These are phyloP conservation scores for Molorchus minor DNA, from an alignment of 2,888 invertebrate genomes.

Conservation along the genomic window DNA sequence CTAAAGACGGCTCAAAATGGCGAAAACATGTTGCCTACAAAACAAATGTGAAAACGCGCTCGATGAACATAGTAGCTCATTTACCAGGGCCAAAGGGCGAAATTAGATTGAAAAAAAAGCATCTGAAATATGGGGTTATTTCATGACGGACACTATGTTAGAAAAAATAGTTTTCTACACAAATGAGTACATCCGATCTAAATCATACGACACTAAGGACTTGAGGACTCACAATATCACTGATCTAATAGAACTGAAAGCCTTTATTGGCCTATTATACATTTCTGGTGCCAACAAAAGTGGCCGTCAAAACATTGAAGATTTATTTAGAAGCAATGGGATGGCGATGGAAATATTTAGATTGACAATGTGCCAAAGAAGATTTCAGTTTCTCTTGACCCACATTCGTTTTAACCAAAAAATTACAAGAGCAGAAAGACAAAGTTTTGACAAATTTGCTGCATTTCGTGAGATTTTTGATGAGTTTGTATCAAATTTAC, in stretches of 20 bases:
- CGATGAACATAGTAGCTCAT: slow-evolving; percentile 4
- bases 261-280: slow-evolving; percentile 21
- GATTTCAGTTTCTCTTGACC: slow-evolving; percentile 1
- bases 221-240: slow-evolving; percentile 5
- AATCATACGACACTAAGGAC: slow-evolving; percentile 5
- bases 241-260: slow-evolving; percentile 18
- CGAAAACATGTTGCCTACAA: too few relatives aligned
- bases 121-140: slow-evolving; percentile 2
- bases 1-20: too few relatives aligned
- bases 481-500: slow-evolving; percentile 5
- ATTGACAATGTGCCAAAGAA: slow-evolving; percentile 26
- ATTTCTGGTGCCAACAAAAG: slow-evolving; percentile 13
- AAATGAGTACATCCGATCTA: slow-evolving; percentile 3
- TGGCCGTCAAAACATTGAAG: slow-evolving; percentile 15
- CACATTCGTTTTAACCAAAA: slow-evolving; percentile 9
- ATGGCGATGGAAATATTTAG: slow-evolving; percentile 24
- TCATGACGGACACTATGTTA: slow-evolving; percentile 4
- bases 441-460: slow-evolving; percentile 14
- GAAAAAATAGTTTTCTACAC: slow-evolving; percentile 9
- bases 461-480: slow-evolving; percentile 21
- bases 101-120: slow-evolving; percentile 1
- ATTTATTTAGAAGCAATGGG: slow-evolving; percentile 26
- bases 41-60: slow-evolving; percentile 5
- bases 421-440: not conserved
- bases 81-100: slow-evolving; percentile 3